Percentiles rank a stretch among this genome's conserved stretches.
Evolutionary conservation across 2,888 invertebrate species (phyloP).

Genomic region (Brachyptera risi): DNA sequence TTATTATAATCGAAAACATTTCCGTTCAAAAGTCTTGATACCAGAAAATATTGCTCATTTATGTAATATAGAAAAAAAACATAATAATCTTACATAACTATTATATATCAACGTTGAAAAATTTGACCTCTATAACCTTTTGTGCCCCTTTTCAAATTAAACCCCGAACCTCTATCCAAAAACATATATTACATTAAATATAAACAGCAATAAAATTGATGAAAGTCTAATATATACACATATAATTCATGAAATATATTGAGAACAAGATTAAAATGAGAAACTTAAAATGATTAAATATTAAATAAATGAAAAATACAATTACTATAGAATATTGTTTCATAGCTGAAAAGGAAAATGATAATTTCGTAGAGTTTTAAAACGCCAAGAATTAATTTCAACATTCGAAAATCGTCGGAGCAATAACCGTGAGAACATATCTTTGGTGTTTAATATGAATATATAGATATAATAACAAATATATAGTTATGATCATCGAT

Average conservation of each 20-base stretch:
- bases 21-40: not conserved
- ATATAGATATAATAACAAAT: not conserved
- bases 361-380: too few relatives aligned
- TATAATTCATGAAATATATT: not conserved
- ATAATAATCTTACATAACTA: too few relatives aligned
- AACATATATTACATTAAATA: not conserved
- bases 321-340: not conserved
- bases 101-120: too few relatives aligned
- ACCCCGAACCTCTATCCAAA: not conserved
- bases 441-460: not conserved
- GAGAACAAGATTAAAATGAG: not conserved
- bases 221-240: not conserved
- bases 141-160: conserved; percentile 1
- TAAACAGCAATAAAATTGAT: conserved; percentile 3
- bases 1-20: not conserved
- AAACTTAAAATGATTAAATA: not conserved
- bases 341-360: too few relatives aligned
- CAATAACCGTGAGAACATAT: conserved; percentile 3
- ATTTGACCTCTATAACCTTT: not conserved
- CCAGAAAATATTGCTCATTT: conserved; percentile 19
- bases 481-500: too few relatives aligned
- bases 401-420: not conserved
- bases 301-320: not conserved
- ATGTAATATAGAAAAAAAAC: conserved; percentile 21
- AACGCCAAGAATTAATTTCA: not conserved